These are phyloP conservation scores for Spisula subtruncata DNA, from an alignment of 2,888 invertebrate species.

Conservation along the genomic window DNA sequence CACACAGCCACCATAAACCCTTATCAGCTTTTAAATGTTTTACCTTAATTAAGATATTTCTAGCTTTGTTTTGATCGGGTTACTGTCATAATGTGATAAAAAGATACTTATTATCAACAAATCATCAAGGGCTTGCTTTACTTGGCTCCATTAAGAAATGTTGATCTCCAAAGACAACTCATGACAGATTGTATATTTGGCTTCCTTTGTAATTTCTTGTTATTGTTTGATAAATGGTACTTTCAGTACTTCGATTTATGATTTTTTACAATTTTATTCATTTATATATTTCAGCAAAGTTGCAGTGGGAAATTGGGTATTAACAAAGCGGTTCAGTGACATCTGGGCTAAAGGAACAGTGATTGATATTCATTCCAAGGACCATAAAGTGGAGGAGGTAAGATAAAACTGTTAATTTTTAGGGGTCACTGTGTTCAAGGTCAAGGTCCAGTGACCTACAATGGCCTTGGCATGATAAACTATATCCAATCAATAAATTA, in stretches of 20 bases:
- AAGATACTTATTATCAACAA: too few species aligned
- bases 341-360: slow-evolving; percentile 85
- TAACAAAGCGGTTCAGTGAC: slow-evolving; percentile 84
- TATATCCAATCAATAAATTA: too few species aligned
- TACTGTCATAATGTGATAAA: too few species aligned
- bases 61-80: too few species aligned
- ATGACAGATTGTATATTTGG: background rate
- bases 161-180: background rate
- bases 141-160: background rate
- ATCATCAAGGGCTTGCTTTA: too few species aligned
- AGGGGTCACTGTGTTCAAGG: background rate
- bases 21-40: too few species aligned
- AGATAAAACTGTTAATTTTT: too few species aligned
- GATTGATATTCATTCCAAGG: slow-evolving; percentile 75
- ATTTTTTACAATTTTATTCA: background rate
- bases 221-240: background rate
- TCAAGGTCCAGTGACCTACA: too few species aligned
- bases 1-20: too few species aligned
- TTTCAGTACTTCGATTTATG: background rate
- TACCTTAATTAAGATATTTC: too few species aligned
- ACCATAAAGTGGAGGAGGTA: slow-evolving; percentile 73
- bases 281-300: slow-evolving; percentile 70
- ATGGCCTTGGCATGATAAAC: too few species aligned
- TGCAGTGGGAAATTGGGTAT: slow-evolving; percentile 79
- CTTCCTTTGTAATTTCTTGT: background rate